phyloP scores from a whole-genome alignment of 2,888 invertebrate genomes.

The Hirtodrosophila histrioides region DNA sequence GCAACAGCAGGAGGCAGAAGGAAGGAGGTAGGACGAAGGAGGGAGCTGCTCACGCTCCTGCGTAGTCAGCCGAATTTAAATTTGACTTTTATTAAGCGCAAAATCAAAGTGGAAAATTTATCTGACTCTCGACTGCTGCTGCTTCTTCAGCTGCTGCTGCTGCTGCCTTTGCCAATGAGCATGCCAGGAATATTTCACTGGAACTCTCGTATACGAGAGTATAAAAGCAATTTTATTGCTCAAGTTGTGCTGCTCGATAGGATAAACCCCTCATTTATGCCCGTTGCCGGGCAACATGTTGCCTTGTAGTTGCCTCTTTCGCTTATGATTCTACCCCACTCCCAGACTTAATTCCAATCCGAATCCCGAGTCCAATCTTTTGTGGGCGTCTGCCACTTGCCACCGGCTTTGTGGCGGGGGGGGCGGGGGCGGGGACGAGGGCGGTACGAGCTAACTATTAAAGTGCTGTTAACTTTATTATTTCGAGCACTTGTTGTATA shows the following conservation, averaged over 20 bases:
- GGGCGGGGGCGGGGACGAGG: slow-evolving; percentile 10
- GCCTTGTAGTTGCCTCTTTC: slow-evolving; percentile 41
- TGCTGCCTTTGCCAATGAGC: slow-evolving; percentile 40
- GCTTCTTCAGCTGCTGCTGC: slow-evolving; percentile 17
- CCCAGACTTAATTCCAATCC: slow-evolving; percentile 39
- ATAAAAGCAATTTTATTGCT: slow-evolving; percentile 79
- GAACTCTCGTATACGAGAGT: slow-evolving; percentile 35
- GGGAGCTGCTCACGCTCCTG: slow-evolving; percentile 27
- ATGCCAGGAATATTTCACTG: slow-evolving; percentile 66
- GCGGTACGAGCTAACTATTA: slow-evolving; percentile 67
- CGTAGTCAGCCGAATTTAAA: slow-evolving; percentile 78
- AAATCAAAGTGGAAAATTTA: slow-evolving; percentile 76
- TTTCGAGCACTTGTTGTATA: slow-evolving; percentile 79
- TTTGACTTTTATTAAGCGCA: slow-evolving; percentile 78
- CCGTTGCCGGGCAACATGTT: slow-evolving; percentile 72
- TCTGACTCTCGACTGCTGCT: slow-evolving; percentile 42
- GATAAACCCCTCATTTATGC: slow-evolving; percentile 76
- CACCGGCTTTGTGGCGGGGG: slow-evolving; percentile 28
- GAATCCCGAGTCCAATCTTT: slow-evolving; percentile 50
- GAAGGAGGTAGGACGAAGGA: neutral
- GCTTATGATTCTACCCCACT: neutral
- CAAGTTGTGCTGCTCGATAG: slow-evolving; percentile 77
- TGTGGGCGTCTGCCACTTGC: slow-evolving; percentile 49
- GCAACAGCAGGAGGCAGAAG: neutral
- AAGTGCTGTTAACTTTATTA: slow-evolving; percentile 81